Evolutionary conservation across 2,113 vertebrate genomes (phyloP).

Genomic region (Pithys albifrons): DNA sequence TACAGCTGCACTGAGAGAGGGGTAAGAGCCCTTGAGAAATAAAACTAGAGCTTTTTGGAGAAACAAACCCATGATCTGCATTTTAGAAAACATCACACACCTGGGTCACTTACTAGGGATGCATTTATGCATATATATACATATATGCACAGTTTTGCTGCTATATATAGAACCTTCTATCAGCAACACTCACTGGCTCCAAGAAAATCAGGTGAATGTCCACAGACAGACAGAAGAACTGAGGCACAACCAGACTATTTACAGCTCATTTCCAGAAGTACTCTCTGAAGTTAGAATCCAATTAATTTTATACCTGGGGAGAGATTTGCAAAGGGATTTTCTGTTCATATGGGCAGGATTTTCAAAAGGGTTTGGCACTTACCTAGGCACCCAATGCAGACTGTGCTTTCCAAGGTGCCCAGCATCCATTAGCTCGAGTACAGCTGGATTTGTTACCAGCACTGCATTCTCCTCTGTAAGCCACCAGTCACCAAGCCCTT

Average conservation of each 20-base stretch:
- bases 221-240: constrained; percentile 41
- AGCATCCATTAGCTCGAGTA: background rate
- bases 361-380: background rate
- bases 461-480: background rate
- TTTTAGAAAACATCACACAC: background rate
- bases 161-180: constrained; percentile 39
- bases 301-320: constrained; percentile 55
- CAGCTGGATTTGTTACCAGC: background rate
- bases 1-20: rapidly evolving
- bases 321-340: constrained; percentile 41
- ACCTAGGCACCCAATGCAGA: background rate
- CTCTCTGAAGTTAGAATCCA: constrained; percentile 56
- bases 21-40: background rate
- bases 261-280: constrained; percentile 17
- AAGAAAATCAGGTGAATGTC: constrained; percentile 32
- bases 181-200: background rate
- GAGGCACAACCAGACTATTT: constrained; percentile 58
- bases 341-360: background rate
- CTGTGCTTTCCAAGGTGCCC: background rate
- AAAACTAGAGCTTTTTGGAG: background rate
- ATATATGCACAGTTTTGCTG: background rate
- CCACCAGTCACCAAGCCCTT: background rate
- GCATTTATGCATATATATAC: background rate
- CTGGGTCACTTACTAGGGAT: background rate
- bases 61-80: background rate